Evolutionary conservation across 2,797 vertebrate species (phyloP).

Genomic region (Poeciliopsis infans): DNA sequence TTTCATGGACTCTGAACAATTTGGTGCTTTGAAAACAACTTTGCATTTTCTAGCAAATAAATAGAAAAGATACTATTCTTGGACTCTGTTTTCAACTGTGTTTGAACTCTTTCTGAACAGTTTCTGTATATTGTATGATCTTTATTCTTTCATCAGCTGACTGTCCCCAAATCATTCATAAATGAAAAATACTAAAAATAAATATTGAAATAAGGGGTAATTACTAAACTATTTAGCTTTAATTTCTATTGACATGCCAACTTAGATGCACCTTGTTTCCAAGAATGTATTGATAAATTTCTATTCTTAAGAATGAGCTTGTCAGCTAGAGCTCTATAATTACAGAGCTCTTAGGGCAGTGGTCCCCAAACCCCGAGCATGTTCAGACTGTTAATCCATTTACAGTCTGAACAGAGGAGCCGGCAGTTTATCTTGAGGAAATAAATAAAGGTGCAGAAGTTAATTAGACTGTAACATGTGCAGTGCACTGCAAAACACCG

Average conservation of each 20-base stretch:
- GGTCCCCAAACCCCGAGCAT: no score
- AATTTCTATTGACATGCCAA: background rate
- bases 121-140: background rate
- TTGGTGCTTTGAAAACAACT: conserved; percentile 68
- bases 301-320: background rate
- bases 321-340: no score
- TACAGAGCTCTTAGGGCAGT: no score
- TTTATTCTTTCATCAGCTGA: background rate
- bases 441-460: no score
- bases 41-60: conserved; percentile 81
- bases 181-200: background rate
- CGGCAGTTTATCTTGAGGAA: no score
- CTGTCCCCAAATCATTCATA: background rate
- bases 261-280: background rate
- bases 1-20: conserved; percentile 43
- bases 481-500: no score
- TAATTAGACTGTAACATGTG: no score
- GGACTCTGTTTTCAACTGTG: conserved; percentile 32
- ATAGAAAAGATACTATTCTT: conserved; percentile 55
- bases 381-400: no score
- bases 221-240: background rate
- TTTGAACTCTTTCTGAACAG: background rate
- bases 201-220: background rate
- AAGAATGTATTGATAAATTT: background rate
- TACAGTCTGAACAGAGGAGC: no score